A percentile compares a stretch with the other conserved stretches of the same genome.
phyloP scores from a whole-genome alignment of 92 coral and sea anemone species.

The Anthopleura xanthogrammica region DNA sequence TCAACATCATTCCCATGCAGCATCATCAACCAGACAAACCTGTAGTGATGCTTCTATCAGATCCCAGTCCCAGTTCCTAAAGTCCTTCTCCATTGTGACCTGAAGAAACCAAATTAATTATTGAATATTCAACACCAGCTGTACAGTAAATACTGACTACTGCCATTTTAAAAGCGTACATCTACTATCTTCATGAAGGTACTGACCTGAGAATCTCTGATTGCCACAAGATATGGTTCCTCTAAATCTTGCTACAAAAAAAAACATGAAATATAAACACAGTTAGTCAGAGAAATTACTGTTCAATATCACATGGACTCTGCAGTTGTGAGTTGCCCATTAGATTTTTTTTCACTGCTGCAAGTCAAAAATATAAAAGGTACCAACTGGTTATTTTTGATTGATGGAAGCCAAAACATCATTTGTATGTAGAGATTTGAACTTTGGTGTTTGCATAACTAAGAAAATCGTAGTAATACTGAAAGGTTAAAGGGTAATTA shows the following conservation, averaged over 20 bases:
- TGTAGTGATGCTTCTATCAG: slow-evolving; percentile 79
- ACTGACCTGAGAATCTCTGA: slow-evolving; percentile 81
- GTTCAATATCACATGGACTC: too few species aligned
- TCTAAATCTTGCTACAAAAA: slow-evolving; percentile 66
- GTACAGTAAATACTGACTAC: too few species aligned
- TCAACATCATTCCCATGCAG: neutral
- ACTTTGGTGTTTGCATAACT: too few species aligned
- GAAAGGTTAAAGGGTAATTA: neutral
- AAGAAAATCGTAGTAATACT: too few species aligned
- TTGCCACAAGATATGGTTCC: slow-evolving; percentile 61
- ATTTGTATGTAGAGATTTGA: too few species aligned
- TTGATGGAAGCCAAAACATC: too few species aligned
- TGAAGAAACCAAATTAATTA: neutral
- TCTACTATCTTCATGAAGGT: neutral
- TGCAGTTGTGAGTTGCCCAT: too few species aligned
- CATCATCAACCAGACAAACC: slow-evolving; percentile 30
- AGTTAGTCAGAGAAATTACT: neutral
- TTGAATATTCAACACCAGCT: neutral
- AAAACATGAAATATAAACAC: neutral
- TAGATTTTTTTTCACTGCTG: too few species aligned
- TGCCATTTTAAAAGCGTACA: neutral
- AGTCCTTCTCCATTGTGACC: slow-evolving; percentile 77
- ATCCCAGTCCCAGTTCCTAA: slow-evolving; percentile 87
- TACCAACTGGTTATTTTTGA: too few species aligned
- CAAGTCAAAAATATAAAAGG: too few species aligned